phyloP scores from a whole-genome alignment of 92 coral and sea anemone genomes.

The Parazoanthus atlanticus region DNA sequence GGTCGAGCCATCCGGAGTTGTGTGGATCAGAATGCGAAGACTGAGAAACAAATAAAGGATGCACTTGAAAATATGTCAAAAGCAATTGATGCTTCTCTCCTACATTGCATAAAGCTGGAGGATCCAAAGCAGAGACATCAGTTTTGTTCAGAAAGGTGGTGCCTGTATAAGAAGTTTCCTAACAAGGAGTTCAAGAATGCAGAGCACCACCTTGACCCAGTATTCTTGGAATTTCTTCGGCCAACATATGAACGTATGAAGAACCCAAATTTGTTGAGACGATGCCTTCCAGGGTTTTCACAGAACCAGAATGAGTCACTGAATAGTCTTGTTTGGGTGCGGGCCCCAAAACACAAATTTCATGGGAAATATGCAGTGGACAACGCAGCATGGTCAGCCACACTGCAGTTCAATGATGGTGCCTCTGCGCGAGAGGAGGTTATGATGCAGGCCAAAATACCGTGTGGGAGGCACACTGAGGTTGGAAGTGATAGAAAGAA shows the following conservation, averaged over 20 bases:
- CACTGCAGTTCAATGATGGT: constrained; percentile 41
- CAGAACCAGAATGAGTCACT: neutral
- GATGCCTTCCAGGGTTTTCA: neutral
- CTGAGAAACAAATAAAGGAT: neutral
- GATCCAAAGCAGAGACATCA: neutral
- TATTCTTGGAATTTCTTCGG: neutral
- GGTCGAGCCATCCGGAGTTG: neutral
- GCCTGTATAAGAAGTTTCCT: neutral
- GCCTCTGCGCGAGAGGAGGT: constrained; percentile 40
- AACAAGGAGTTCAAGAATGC: neutral
- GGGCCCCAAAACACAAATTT: constrained; percentile 38
- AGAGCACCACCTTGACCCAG: neutral
- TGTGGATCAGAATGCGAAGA: neutral
- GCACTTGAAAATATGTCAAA: neutral
- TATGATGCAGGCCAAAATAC: constrained; percentile 31
- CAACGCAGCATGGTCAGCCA: constrained; percentile 41
- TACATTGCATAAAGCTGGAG: neutral
- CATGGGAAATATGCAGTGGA: constrained; percentile 24
- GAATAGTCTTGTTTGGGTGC: neutral
- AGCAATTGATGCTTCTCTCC: neutral
- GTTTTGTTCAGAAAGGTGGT: neutral
- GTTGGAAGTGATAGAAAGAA: constrained; percentile 13
- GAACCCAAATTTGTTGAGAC: neutral
- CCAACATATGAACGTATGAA: neutral
- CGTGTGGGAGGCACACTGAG: constrained; percentile 7